Percentiles rank a stretch among this genome's conserved stretches.
phyloP scores from a whole-genome alignment of 2,797 vertebrate species.

The Rallus crepitans region DNA sequence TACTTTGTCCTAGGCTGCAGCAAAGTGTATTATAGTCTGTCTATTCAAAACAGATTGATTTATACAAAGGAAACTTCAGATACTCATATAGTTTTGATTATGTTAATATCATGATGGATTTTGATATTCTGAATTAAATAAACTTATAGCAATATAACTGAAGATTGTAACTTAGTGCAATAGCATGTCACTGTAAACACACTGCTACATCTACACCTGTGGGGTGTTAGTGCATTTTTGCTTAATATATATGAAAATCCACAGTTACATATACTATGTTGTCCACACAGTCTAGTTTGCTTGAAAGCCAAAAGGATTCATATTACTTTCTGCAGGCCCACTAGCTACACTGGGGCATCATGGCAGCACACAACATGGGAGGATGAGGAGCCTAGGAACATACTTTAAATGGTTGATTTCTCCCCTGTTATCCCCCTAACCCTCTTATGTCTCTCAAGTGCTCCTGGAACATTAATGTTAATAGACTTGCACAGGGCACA shows the following conservation, averaged over 20 bases:
- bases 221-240: not conserved
- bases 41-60: not conserved
- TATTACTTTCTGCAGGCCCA: not conserved
- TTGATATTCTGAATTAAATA: not conserved
- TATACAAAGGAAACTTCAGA: not conserved
- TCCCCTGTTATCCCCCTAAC: no score
- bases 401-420: not conserved
- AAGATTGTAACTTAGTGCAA: not conserved
- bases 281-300: not conserved
- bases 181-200: not conserved
- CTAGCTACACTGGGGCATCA: not conserved
- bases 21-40: not conserved
- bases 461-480: not conserved
- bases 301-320: not conserved
- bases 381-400: not conserved
- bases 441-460: not conserved
- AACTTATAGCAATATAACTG: not conserved
- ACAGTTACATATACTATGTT: not conserved
- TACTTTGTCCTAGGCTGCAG: not conserved
- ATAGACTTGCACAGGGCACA: not conserved
- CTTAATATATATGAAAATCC: not conserved
- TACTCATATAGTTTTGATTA: not conserved
- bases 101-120: not conserved
- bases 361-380: accelerated
- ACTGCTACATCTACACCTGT: not conserved